Percentiles rank a stretch among this genome's conserved stretches.
Evolutionary conservation across 1,140 invertebrate genomes (phyloP).

Genomic region (Rhopalosiphum padi): DNA sequence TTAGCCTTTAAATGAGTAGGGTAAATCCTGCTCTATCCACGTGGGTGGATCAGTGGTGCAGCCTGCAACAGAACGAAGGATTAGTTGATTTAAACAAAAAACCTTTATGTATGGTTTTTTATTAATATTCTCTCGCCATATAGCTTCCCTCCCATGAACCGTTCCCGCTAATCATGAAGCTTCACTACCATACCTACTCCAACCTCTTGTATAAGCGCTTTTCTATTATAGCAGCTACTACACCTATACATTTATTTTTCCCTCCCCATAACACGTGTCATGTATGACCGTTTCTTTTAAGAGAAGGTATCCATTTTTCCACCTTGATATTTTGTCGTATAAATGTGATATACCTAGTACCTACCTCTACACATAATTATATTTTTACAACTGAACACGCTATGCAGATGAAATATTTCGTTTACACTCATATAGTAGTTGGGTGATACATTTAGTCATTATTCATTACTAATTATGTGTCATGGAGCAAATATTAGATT

Average conservation of each 20-base stretch:
- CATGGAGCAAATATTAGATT: not conserved
- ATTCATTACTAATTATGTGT: too few relatives aligned
- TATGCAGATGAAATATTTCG: not conserved
- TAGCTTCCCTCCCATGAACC: not conserved
- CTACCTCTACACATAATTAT: not conserved
- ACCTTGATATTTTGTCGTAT: too few relatives aligned
- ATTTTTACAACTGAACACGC: not conserved
- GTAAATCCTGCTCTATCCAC: not conserved
- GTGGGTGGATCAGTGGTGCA: not conserved
- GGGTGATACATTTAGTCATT: not conserved
- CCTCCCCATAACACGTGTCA: not conserved
- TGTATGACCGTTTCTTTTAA: not conserved
- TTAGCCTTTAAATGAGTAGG: slow-evolving; percentile 30
- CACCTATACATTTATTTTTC: not conserved
- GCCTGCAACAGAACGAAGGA: not conserved
- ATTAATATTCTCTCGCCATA: not conserved
- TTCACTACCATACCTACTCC: not conserved
- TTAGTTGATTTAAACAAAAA: slow-evolving; percentile 31
- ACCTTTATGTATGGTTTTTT: not conserved
- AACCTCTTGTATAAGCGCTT: not conserved
- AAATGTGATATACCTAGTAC: too few relatives aligned
- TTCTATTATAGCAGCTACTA: not conserved
- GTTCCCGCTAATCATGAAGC: not conserved
- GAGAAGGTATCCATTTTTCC: not conserved
- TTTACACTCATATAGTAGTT: not conserved